Evolutionary conservation across 53 echinoderm and acorn worm species (phyloP).

Genomic region (Henricia sp.): DNA sequence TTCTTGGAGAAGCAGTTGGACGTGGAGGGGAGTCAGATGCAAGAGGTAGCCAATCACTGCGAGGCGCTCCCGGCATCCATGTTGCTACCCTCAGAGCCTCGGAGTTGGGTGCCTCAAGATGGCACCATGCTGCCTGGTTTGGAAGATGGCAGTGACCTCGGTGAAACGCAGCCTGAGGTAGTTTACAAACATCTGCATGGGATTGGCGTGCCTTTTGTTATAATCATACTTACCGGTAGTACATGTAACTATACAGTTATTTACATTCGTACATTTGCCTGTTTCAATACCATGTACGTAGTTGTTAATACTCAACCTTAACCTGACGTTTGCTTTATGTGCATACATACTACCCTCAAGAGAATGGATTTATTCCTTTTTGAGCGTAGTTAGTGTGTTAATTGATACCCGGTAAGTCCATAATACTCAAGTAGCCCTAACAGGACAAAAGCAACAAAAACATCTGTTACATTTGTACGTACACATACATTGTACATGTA

Average conservation of each 20-base stretch:
- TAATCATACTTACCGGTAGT: neutral
- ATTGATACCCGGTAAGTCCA: too few relatives aligned
- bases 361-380: too few relatives aligned
- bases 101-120: constrained; percentile 47
- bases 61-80: constrained; percentile 46
- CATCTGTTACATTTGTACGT: neutral
- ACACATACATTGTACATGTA: neutral
- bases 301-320: too few relatives aligned
- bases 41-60: constrained; percentile 40
- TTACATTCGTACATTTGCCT: too few relatives aligned
- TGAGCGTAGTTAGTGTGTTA: too few relatives aligned
- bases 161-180: constrained; percentile 37
- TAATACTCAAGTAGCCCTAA: neutral
- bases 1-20: constrained; percentile 67
- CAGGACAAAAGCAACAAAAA: neutral
- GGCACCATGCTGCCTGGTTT: constrained; percentile 24
- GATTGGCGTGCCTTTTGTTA: constrained; percentile 16
- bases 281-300: too few relatives aligned
- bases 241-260: neutral
- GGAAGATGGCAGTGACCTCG: neutral
- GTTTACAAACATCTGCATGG: constrained; percentile 49
- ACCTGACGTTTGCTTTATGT: too few relatives aligned
- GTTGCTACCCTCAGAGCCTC: constrained; percentile 48
- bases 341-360: too few relatives aligned
- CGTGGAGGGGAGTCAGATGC: constrained; percentile 47